A percentile compares a stretch with the other conserved stretches of the same genome.
These are phyloP conservation scores for Medauroidea extradentata DNA, from an alignment of 1,140 invertebrate species.

Conservation along the genomic window DNA sequence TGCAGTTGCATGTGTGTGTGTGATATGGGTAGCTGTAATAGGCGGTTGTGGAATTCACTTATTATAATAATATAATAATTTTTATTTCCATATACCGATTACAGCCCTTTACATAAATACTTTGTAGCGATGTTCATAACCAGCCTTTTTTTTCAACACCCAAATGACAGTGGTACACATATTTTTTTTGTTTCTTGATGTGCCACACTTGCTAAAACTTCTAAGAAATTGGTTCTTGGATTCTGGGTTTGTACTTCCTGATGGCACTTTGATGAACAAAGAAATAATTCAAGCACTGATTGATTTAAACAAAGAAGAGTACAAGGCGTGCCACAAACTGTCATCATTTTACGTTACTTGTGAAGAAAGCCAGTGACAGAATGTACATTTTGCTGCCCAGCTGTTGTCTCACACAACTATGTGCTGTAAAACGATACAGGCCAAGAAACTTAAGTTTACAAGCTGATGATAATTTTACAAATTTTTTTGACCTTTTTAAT, in stretches of 20 bases:
- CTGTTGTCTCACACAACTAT: slow-evolving; percentile 20
- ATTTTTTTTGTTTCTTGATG: slow-evolving; percentile 28
- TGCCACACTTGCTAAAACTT: slow-evolving; percentile 30
- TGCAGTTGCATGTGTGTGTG: slow-evolving; percentile 34
- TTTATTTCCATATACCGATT: too few relatives aligned
- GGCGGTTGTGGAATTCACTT: slow-evolving; percentile 33
- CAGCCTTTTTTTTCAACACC: slow-evolving; percentile 23
- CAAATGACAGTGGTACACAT: slow-evolving; percentile 15
- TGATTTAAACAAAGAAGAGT: slow-evolving; percentile 9
- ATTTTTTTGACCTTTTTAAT: slow-evolving; percentile 19
- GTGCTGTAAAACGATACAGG: slow-evolving; percentile 13
- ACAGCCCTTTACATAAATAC: too few relatives aligned
- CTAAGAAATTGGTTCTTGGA: slow-evolving; percentile 31
- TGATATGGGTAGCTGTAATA: slow-evolving; percentile 32
- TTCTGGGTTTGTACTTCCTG: slow-evolving; percentile 22
- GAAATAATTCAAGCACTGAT: slow-evolving; percentile 16
- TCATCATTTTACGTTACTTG: slow-evolving; percentile 11
- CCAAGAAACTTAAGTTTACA: slow-evolving; percentile 2
- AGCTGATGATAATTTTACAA: slow-evolving; percentile 4
- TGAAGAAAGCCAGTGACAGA: slow-evolving; percentile 17
- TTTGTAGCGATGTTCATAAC: too few relatives aligned
- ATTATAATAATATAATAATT: too few relatives aligned
- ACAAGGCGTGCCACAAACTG: slow-evolving; percentile 21
- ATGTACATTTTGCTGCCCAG: slow-evolving; percentile 22
- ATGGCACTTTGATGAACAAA: slow-evolving; percentile 14